A percentile compares a stretch with the other conserved stretches of the same genome.
These are phyloP conservation scores for Xiphophorus hellerii DNA, from an alignment of 2,113 vertebrate species.

Conservation along the genomic window DNA sequence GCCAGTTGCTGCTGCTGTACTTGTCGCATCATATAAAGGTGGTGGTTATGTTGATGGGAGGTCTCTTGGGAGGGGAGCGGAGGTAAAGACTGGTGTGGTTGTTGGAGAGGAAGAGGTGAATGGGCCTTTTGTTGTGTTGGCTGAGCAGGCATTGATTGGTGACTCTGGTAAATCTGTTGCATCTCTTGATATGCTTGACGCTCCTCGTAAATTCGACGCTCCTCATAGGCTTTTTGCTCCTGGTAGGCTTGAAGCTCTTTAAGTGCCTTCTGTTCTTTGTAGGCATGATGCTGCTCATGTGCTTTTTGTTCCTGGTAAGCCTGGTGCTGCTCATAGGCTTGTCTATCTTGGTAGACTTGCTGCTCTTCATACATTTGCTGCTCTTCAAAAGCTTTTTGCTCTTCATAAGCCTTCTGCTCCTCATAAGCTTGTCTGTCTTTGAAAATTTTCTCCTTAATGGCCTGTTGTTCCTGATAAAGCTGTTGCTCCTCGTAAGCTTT, in stretches of 20 bases:
- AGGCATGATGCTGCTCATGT: constrained; percentile 55
- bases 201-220: constrained; percentile 46
- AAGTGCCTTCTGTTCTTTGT: constrained; percentile 45
- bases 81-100: constrained; percentile 79
- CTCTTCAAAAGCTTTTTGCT: constrained; percentile 65
- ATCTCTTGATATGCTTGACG: constrained; percentile 60
- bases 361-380: constrained; percentile 62
- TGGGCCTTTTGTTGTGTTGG: constrained; percentile 69
- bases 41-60: constrained; percentile 60
- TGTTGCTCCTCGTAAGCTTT: constrained; percentile 69
- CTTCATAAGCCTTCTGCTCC: constrained; percentile 62
- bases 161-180: constrained; percentile 73
- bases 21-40: constrained; percentile 72
- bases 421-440: constrained; percentile 69
- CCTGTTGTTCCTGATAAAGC: constrained; percentile 51
- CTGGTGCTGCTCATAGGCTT: constrained; percentile 60
- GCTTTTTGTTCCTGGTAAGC: constrained; percentile 62
- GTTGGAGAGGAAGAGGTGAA: constrained; percentile 68
- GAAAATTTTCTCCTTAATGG: constrained; percentile 68
- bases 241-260: constrained; percentile 58
- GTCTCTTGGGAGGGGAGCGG: constrained; percentile 73
- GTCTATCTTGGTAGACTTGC: constrained; percentile 55
- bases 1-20: constrained; percentile 64
- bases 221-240: constrained; percentile 52
- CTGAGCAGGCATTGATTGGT: constrained; percentile 80